Percentiles rank a stretch among this genome's conserved stretches.
Evolutionary conservation across 1,140 invertebrate species (phyloP).

Genomic region (Orius laevigatus): DNA sequence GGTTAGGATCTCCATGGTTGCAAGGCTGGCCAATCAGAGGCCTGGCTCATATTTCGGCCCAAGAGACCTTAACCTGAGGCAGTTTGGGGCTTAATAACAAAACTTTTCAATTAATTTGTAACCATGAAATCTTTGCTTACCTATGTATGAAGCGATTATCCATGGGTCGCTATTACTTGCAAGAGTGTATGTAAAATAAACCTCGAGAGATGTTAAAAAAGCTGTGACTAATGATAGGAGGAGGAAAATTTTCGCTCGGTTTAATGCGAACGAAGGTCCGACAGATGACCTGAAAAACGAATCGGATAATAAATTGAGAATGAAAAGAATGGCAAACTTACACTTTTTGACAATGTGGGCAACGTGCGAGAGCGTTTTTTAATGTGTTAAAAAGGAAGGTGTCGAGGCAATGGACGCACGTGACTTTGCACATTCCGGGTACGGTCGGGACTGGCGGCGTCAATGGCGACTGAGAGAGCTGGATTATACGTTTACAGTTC

Average conservation of each 20-base stretch:
- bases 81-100: not conserved
- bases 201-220: slow-evolving; percentile 48
- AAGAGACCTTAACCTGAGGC: not conserved
- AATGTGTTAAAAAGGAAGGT: slow-evolving; percentile 90
- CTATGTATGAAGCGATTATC: slow-evolving; percentile 52
- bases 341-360: slow-evolving; percentile 88
- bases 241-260: slow-evolving; percentile 62
- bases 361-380: slow-evolving; percentile 85
- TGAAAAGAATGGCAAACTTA: slow-evolving; percentile 21
- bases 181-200: slow-evolving; percentile 53
- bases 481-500: slow-evolving; percentile 93
- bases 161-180: slow-evolving; percentile 53
- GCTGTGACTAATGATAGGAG: slow-evolving; percentile 47
- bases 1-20: no score
- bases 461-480: slow-evolving; percentile 75
- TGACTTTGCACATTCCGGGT: slow-evolving; percentile 86
- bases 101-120: not conserved
- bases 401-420: slow-evolving; percentile 85
- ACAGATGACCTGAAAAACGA: slow-evolving; percentile 52
- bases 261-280: slow-evolving; percentile 63
- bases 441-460: slow-evolving; percentile 70
- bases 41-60: no score
- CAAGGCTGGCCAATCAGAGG: no score
- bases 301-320: no score
- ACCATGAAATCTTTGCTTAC: slow-evolving; percentile 27